Base-by-base conservation (phyloP, 2,888 invertebrate species). In the Metopia argyrocephala region DNA sequence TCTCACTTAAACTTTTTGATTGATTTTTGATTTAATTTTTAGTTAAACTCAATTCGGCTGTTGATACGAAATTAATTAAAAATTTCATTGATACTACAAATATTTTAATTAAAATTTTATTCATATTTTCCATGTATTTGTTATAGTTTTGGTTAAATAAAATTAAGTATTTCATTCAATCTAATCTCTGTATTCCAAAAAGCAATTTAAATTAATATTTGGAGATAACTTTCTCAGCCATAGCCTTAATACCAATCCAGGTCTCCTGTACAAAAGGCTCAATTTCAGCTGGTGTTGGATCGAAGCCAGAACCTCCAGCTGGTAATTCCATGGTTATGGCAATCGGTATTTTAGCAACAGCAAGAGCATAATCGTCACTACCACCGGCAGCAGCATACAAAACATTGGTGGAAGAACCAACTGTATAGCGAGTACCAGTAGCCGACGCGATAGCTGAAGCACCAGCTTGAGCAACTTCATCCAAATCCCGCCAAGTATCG, bases 261-360 rank as follows among this genome's bases (percentile, higher is more conserved):
- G 93, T 93, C 85, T 94, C 94, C 0, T 85, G 78, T 25, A 92
- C 92, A 2, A 93, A 92, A 21, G 92, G 91, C 50, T 90, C 84
- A 82, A 95, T 94, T 80, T 92, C 91, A 0, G 85, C 85, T 0
- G 93, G 91, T 4, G 92, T 89, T 1, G 93, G 90, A 85, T 93
- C 90, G 87, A 94, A 94, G 1, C 93, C 94, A 7, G 85, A 85
- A 3, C 85, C 83, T 23, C 93, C 92, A 71, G 92, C 93, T 0
- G 94, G 94, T 75, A 95, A 86, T 87, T 94, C 94, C 85, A 93
- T 91, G 4, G 94, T 94, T 82, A 93, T 94, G 0, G 93, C 86
- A 15, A 94, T 87, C 0, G 92, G 92, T 62, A 93, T 92, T 0
- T 92, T 92, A 48, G 89, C 92, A 9, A 91, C 89, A 1, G 86